phyloP scores from a whole-genome alignment of 2,888 invertebrate species.

The Tenthredo mesomela region DNA sequence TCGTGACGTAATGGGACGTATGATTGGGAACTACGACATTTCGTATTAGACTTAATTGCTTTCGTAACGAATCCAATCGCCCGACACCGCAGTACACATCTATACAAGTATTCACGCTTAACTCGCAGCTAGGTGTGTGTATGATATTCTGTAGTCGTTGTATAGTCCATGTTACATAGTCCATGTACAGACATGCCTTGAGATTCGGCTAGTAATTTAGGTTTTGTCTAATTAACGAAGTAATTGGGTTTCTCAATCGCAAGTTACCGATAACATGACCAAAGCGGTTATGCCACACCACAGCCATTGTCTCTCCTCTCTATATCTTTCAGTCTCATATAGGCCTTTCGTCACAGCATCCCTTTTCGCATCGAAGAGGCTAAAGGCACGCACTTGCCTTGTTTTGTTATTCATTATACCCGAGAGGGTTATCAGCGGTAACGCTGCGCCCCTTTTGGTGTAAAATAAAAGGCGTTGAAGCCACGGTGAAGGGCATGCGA shows the following conservation, averaged over 20 bases:
- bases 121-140: background rate
- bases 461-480: constrained; percentile 61
- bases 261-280: background rate
- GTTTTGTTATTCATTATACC: constrained; percentile 61
- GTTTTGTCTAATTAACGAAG: constrained; percentile 15
- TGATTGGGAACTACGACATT: constrained; percentile 28
- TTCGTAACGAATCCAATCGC: constrained; percentile 33
- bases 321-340: constrained; percentile 28
- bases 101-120: background rate
- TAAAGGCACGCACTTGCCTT: constrained; percentile 55
- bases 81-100: constrained; percentile 11
- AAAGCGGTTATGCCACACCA: background rate
- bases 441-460: constrained; percentile 55
- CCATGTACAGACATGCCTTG: background rate
- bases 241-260: constrained; percentile 9
- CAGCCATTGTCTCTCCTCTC: background rate
- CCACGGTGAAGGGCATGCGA: constrained; percentile 54
- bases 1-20: constrained; percentile 38
- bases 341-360: constrained; percentile 50
- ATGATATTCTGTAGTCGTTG: constrained; percentile 2
- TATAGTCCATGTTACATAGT: too few relatives aligned
- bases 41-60: constrained; percentile 36
- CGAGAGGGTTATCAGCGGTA: constrained; percentile 61
- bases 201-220: background rate
- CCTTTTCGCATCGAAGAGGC: constrained; percentile 61